Evolutionary conservation across 2,113 vertebrate genomes (phyloP).

Genomic region (Callipepla californica): DNA sequence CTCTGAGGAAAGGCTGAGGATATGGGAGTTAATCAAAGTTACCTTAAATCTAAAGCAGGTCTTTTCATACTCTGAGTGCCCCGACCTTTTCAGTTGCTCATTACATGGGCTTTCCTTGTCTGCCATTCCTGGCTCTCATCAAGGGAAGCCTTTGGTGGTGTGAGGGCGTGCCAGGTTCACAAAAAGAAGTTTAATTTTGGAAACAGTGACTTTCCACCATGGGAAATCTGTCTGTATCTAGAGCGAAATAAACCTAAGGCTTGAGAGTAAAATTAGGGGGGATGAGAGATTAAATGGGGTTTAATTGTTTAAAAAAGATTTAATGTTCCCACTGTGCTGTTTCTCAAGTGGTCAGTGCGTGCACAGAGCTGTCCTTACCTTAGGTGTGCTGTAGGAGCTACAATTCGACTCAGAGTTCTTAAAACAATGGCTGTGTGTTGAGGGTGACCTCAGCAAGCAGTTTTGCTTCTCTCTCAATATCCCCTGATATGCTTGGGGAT

Average conservation of each 20-base stretch:
- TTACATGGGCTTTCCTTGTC: not conserved
- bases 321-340: not conserved
- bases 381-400: not conserved
- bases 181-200: not conserved
- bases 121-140: not conserved
- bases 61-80: not conserved
- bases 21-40: conserved; percentile 49
- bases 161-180: not conserved
- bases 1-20: conserved; percentile 27
- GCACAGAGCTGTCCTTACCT: rapidly evolving
- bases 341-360: not conserved
- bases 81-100: not conserved
- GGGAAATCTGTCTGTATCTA: not conserved
- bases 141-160: not conserved
- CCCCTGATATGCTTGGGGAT: not conserved
- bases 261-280: not conserved
- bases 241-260: not conserved
- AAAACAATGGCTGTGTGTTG: not conserved
- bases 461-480: not conserved
- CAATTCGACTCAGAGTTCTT: not conserved
- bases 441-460: not conserved
- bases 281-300: not conserved
- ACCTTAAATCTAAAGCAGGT: not conserved
- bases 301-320: too few species aligned
- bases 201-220: not conserved